phyloP scores from a whole-genome alignment of 1,140 invertebrate species.

The Phenacoccus solenopsis region DNA sequence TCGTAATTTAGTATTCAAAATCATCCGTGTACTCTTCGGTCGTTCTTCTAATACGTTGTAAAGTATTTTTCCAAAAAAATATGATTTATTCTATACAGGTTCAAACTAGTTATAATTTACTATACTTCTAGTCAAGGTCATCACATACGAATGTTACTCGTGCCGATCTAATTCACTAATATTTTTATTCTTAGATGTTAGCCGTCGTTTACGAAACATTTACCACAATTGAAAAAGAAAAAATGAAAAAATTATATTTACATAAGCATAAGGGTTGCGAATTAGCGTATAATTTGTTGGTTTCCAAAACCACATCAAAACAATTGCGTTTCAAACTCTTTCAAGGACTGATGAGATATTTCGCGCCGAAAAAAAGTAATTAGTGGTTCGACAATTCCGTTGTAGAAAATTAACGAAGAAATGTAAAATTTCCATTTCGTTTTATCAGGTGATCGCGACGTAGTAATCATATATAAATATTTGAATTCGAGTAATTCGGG shows the following conservation, averaged over 20 bases:
- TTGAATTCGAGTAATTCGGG: constrained; percentile 55
- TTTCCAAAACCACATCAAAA: constrained; percentile 54
- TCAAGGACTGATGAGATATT: constrained; percentile 65
- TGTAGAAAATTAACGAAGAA: background rate
- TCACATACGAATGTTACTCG: background rate
- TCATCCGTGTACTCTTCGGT: background rate
- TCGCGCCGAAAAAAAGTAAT: constrained; percentile 58
- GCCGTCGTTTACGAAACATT: constrained; percentile 87
- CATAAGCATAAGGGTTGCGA: constrained; percentile 73
- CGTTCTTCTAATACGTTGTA: too few relatives aligned
- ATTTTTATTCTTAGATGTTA: constrained; percentile 48
- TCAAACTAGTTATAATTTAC: background rate
- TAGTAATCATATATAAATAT: constrained; percentile 68
- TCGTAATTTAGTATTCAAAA: background rate
- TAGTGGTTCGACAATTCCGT: too few relatives aligned
- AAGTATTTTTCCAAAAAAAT: too few relatives aligned
- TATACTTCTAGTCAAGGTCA: background rate
- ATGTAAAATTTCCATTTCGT: background rate
- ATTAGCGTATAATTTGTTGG: constrained; percentile 64
- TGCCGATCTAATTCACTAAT: background rate
- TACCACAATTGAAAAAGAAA: constrained; percentile 73
- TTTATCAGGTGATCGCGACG: constrained; percentile 53
- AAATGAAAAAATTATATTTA: constrained; percentile 69
- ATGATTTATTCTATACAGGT: background rate
- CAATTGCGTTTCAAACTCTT: constrained; percentile 64